Evolutionary conservation across 2,888 invertebrate species (phyloP), one percentile per base, ranked within the genome.

Genomic region (Andrena trimmerana): DNA sequence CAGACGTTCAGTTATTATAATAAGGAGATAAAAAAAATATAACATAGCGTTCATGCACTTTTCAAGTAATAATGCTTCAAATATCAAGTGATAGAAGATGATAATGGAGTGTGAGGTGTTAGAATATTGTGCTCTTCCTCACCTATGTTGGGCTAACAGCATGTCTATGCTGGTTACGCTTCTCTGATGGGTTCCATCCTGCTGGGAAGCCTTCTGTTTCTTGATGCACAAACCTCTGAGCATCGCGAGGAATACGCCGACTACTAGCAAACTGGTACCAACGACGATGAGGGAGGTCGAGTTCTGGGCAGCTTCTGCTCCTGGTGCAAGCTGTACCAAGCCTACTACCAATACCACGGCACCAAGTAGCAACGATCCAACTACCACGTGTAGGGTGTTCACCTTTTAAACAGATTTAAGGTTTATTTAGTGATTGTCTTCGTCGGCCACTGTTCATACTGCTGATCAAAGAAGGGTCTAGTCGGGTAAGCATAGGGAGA

Each of bases 261-360:
- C 93, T 2, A 96, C 94, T 50, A 97, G 95, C 16, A 97, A 95
- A 54, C 96, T 95, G 2, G 95, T 96, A 2, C 97, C 97, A 0
- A 96, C 95, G 10, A 96, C 96, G 94, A 97, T 95, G 87, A 97
- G 95, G 87, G 96, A 96, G 93, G 96, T 97, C 75, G 96, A 96
- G 92, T 97, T 97, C 91, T 96, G 96, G 0, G 96, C 97, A 16
- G 97, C 97, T 91, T 97, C 97, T 0, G 97, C 97, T 16, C 97
- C 96, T 0, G 97, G 97, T 13, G 97, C 97, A 88, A 97, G 94
- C 94, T 97, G 97, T 83, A 97, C 97, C 92, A 97, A 94, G 33
- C 97, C 97, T 88, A 97, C 97, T 82, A 97, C 96, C 91, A 97
- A 94, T 82, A 97, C 95, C 89, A 97, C 96, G 85, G 96, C 96